Base-by-base conservation (phyloP, 2,888 invertebrate species). In the Diachrysia chrysitis region DNA sequence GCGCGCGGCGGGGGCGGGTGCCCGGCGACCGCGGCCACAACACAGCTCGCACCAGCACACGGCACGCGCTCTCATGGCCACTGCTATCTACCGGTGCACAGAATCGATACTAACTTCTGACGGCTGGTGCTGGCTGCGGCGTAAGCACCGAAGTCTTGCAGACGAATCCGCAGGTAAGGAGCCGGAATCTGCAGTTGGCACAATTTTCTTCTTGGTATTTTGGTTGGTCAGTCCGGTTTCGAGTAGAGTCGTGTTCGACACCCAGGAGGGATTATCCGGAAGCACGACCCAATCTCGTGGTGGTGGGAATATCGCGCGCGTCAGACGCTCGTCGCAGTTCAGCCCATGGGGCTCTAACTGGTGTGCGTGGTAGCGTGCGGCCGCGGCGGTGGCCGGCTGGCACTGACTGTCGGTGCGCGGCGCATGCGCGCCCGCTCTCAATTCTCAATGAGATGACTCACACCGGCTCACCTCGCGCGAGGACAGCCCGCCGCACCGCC, bases 301-400 rank as follows among this genome's bases (percentile, higher is more conserved):
- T 19, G 19, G 42, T 1, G 21, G n/a, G 14, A 59, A 58, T 57
- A 51, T 69, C 21, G 66, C 72, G 68, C 75, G 76, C 68, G 76
- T 69, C 23, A 35, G 57, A 75, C 81, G 84, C 82, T 79, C 81
- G 78, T 64, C 71, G 76, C 90, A 89, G 91, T 87, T 91, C 91
- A 91, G 87, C 91, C 90, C 82, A 58, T 57, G 62, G 78, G 89
- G 91, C 89, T 91, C 91, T 91, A 91, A 90, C 91, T 84, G 87
- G 59, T 58, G 85, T 64, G 82, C 81, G 83, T 80, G 46, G 54
- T 53, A 64, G 73, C 90, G 90, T 88, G 87, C 87, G 85, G 85
- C 85, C 84, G 86, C 82, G 82, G 55, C 76, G 83, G 79, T 83
- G 85, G 82, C 85, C 85, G 87, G 73, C 58, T 69, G 64, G 76